A percentile compares a stretch with the other conserved stretches of the same genome.
phyloP scores from a whole-genome alignment of 2,797 vertebrate genomes.

The Brotula barbata region DNA sequence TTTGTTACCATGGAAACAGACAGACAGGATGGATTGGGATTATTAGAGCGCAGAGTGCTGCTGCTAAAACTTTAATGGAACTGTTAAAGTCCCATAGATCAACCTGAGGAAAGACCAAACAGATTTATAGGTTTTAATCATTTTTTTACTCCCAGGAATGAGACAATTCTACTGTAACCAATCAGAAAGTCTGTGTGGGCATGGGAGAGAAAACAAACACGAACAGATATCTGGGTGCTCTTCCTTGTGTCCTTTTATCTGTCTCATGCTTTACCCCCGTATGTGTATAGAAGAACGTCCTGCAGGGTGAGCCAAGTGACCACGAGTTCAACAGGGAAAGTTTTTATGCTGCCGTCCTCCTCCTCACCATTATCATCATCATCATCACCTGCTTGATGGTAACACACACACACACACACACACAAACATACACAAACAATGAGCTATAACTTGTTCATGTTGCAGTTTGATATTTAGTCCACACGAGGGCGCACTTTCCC shows the following conservation, averaged over 20 bases:
- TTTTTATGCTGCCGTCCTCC: constrained; percentile 86
- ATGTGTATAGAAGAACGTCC: constrained; percentile 84
- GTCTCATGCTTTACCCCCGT: neutral
- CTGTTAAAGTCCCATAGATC: constrained; percentile 51
- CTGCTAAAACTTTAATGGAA: constrained; percentile 48
- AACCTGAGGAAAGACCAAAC: constrained; percentile 25
- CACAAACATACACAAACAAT: constrained; percentile 16
- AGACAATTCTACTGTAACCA: constrained; percentile 8
- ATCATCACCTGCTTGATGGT: constrained; percentile 91
- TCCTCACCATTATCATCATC: constrained; percentile 90
- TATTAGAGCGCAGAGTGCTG: constrained; percentile 43
- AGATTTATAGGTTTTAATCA: constrained; percentile 27
- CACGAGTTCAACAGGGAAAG: constrained; percentile 88
- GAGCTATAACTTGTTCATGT: neutral
- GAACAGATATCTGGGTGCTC: too few species aligned
- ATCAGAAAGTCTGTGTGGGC: neutral
- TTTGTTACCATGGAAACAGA: constrained; percentile 24
- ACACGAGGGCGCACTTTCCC: constrained; percentile 37
- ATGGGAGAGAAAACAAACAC: too few species aligned
- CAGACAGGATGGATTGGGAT: constrained; percentile 31
- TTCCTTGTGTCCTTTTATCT: too few species aligned
- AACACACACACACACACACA: constrained; percentile 30
- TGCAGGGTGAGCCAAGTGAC: constrained; percentile 86
- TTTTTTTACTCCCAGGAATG: constrained; percentile 13
- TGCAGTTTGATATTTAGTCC: constrained; percentile 23